Percentiles rank a stretch among this genome's conserved stretches.
phyloP scores from a whole-genome alignment of 1,140 invertebrate species.

The Colletes latitarsis region DNA sequence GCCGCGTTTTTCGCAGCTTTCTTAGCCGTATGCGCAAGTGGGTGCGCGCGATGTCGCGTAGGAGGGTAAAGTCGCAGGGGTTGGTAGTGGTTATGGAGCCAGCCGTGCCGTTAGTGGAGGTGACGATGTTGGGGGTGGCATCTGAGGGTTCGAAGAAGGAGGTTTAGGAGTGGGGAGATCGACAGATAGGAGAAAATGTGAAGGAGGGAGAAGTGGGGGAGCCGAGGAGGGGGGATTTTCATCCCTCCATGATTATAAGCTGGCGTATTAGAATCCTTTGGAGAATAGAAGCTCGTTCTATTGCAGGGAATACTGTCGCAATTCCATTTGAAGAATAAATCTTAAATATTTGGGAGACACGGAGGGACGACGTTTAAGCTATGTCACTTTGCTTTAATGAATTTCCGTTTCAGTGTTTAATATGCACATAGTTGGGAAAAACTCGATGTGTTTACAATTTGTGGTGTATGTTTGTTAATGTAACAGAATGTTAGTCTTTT shows the following conservation, averaged over 20 bases:
- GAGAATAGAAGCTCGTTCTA: conserved; percentile 38
- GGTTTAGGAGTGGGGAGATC: conserved; percentile 61
- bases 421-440: too few relatives aligned
- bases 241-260: conserved; percentile 21
- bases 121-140: conserved; percentile 60
- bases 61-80: conserved; percentile 60
- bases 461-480: too few relatives aligned
- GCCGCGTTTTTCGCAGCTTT: conserved; percentile 70
- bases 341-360: too few relatives aligned
- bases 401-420: too few relatives aligned
- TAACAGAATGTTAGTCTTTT: too few relatives aligned
- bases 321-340: too few relatives aligned
- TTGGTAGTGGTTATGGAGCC: conserved; percentile 54
- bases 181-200: conserved; percentile 59
- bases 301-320: conserved; percentile 24
- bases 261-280: conserved; percentile 59
- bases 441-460: too few relatives aligned
- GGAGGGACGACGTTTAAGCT: too few relatives aligned
- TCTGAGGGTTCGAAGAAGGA: conserved; percentile 63
- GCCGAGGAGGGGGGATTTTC: conserved; percentile 32
- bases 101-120: conserved; percentile 59
- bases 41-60: conserved; percentile 44
- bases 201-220: conserved; percentile 26
- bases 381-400: too few relatives aligned
- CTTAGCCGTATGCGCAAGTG: conserved; percentile 61